These are phyloP conservation scores for Tupaia chinensis DNA, from an alignment of 2,113 vertebrate genomes.

Conservation along the genomic window DNA sequence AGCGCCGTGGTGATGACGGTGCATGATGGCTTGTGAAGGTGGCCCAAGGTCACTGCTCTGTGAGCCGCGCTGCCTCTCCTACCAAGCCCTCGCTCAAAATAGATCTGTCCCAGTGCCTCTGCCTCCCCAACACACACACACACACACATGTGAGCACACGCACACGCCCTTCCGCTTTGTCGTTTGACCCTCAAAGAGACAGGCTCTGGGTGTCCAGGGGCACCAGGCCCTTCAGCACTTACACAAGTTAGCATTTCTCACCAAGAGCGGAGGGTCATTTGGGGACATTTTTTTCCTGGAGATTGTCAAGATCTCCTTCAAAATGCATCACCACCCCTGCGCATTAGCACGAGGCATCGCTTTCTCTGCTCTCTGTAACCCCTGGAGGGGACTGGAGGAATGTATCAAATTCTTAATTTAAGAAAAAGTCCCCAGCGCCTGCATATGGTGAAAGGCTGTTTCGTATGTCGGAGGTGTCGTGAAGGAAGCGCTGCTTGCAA, in stretches of 20 bases:
- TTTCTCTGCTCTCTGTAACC: constrained; percentile 73
- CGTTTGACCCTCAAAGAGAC: background rate
- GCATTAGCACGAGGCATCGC: constrained; percentile 63
- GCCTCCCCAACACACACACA: background rate
- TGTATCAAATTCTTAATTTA: constrained; percentile 81
- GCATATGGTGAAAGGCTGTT: background rate
- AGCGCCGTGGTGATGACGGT: background rate
- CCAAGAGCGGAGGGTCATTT: constrained; percentile 59
- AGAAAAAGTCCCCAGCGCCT: constrained; percentile 32
- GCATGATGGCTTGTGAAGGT: background rate
- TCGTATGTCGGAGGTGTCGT: background rate
- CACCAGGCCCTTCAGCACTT: background rate
- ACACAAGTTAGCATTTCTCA: constrained; percentile 59
- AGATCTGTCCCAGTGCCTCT: no score
- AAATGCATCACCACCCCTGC: constrained; percentile 72
- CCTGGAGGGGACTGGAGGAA: constrained; percentile 73
- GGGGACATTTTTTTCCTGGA: constrained; percentile 60
- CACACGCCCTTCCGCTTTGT: background rate
- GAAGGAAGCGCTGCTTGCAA: background rate
- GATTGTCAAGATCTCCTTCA: constrained; percentile 74
- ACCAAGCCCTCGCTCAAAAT: background rate
- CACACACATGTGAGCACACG: background rate
- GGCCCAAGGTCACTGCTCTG: background rate
- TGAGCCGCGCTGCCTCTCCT: background rate
- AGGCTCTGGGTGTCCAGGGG: background rate